These are phyloP conservation scores for Corydoras maculifer DNA, from an alignment of 2,113 vertebrate species.

Conservation along the genomic window DNA sequence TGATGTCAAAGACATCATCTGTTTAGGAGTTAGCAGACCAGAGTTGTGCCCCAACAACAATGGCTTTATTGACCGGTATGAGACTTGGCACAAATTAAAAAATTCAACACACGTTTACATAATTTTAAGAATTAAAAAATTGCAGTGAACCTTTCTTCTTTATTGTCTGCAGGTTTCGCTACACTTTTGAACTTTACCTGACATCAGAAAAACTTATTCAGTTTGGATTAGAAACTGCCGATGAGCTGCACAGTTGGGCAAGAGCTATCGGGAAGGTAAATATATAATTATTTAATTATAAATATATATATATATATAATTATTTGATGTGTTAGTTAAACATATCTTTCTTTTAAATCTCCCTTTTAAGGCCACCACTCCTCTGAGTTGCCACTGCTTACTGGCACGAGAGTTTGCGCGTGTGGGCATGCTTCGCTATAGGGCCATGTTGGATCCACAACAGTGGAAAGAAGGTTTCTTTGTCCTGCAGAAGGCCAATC, in stretches of 20 bases:
- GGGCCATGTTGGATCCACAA: conserved; percentile 83
- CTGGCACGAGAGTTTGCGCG: conserved; percentile 84
- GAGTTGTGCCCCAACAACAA: conserved; percentile 52
- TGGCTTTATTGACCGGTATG: conserved; percentile 70
- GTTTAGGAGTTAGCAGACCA: conserved; percentile 71
- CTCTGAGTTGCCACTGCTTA: conserved; percentile 87
- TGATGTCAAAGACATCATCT: conserved; percentile 69
- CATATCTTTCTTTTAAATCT: conserved; percentile 9
- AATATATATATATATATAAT: background rate
- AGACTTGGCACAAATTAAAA: background rate
- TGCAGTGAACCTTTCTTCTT: background rate
- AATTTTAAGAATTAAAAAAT: background rate
- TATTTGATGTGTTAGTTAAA: background rate
- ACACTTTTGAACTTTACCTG: conserved; percentile 86
- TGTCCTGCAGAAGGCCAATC: conserved; percentile 89
- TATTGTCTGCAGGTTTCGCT: conserved; percentile 70
- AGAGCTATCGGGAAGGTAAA: conserved; percentile 82
- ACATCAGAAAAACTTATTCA: conserved; percentile 79
- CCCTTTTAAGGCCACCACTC: conserved; percentile 77
- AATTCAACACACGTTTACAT: background rate
- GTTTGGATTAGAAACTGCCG: conserved; percentile 77
- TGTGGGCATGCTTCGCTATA: conserved; percentile 79
- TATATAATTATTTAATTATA: background rate
- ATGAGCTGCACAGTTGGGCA: conserved; percentile 82
- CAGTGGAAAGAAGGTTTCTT: conserved; percentile 87